phyloP scores from a whole-genome alignment of 2,113 vertebrate species.

The Phrynocephalus versicolor region DNA sequence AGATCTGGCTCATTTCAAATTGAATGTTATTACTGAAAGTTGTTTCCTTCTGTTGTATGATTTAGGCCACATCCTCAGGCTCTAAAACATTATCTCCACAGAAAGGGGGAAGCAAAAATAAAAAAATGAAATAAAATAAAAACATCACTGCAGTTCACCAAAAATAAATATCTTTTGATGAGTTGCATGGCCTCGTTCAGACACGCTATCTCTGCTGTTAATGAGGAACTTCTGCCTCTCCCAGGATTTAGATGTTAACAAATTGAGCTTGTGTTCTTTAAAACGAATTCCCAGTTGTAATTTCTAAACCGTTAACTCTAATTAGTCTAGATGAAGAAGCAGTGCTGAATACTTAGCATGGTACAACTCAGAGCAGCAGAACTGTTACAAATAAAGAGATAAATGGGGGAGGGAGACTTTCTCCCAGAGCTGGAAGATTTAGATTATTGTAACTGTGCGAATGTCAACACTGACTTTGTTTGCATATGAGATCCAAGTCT shows the following conservation, averaged over 20 bases:
- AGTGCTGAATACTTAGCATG: neutral
- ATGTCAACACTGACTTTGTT: constrained; percentile 3
- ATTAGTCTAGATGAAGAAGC: constrained; percentile 58
- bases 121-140: neutral
- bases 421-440: constrained; percentile 3
- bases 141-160: neutral
- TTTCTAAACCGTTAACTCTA: constrained; percentile 64
- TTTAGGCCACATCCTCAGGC: constrained; percentile 44
- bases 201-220: constrained; percentile 8
- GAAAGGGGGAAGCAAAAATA: neutral
- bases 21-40: neutral
- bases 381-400: neutral
- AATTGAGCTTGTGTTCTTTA: constrained; percentile 51
- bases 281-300: constrained; percentile 51
- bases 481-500: neutral
- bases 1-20: constrained; percentile 31
- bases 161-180: neutral
- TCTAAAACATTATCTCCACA: neutral
- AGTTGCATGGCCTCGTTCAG: constrained; percentile 20
- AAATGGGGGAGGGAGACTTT: neutral
- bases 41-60: constrained; percentile 33
- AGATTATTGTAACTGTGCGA: neutral
- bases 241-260: constrained; percentile 39
- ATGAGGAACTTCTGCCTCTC: constrained; percentile 36
- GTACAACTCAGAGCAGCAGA: neutral